Base-by-base conservation (phyloP, 2,113 vertebrate species). In the Colinus virginianus region DNA sequence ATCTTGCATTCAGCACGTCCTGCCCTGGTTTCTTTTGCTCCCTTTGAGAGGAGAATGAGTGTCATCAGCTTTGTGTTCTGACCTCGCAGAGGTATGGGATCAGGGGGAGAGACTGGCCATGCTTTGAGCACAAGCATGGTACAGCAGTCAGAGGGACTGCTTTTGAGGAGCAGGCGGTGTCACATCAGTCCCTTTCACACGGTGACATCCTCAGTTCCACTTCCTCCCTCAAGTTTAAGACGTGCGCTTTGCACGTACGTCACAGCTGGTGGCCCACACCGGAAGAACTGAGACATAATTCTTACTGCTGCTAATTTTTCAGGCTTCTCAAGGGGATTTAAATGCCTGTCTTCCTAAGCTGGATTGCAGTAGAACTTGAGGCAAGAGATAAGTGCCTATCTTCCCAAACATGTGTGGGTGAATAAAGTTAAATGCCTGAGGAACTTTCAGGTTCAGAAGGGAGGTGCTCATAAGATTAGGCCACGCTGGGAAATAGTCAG, bases 381-480 rank as follows among this genome's bases (percentile, higher is more conserved):
- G 92, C 95, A 95, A 94, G 92, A 93, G 93, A 90, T 95, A 96
- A 96, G 77, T 86, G 79, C 90, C 88, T 96, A 84, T 95, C 95
- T 96, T 93, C 83, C 72, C 79, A 70, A 92, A 88, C 82, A 20
- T 96, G 88, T 95, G 92, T 96, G 83, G 90, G 90, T 95, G 95
- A 94, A 90, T 91, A 75, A 89, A 89, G 88, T 91, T 93, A 96
- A 96, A 95, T 51, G 88, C 95, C 90, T 0, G 56, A 88, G 92
- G 95, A 96, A 64, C 72, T 96, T 94, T 95, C 85, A 91, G 72
- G 79, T 93, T 93, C 76, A 83, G 68, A 2, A 80, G 83, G 72
- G 92, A 93, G 93, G 56, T 96, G 79, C 88, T 91, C 76, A 51
- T 55, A 93, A 46, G 68, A 93, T 91, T 78, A 94, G 72, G 79